Base-by-base conservation (phyloP, 1,140 invertebrate genomes). In the Holcopasites calliopsidis region DNA sequence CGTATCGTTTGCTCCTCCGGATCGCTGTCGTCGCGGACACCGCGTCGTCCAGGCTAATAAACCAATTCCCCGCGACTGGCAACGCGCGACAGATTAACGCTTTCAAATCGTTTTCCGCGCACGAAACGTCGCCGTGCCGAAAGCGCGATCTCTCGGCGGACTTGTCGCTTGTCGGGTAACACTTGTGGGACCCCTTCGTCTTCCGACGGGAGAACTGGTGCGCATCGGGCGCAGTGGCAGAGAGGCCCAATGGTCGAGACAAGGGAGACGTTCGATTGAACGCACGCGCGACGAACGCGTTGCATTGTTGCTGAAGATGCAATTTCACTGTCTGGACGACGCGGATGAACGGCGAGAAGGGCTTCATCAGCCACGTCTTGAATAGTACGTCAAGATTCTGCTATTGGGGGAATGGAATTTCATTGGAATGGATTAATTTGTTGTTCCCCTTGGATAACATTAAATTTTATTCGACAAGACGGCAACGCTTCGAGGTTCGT, bases 51-150 rank as follows among this genome's bases (percentile, higher is more conserved):
- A 3, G 69, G 74, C 73, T 87, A 88, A 89, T 89, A 88, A 88
- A 87, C 88, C 89, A 86, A 86, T 82, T 82, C 74, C 65, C 74
- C 71, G 16, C 21, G 64, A n/a, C 55, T 49, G 64, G n/a, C 21
- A 31, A 62, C 69, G 49, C 47, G 21, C 31, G 31, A 18, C 49
- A 73, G 76, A 84, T 86, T 80, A 80, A 80, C 77, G 66, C 66
- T 82, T 75, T 18, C 23, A 49, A 57, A 62, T 49, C 23, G 49
- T 47, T 47, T 35, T 23, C 3, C 1, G 38, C 38, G 28, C 42
- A 55, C 40, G 0, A 21, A 31, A 31, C n/a, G 55, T 61, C 62
- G 38, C 21, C n/a, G 10, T 5, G 23, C 21, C n/a, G 49, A 54
- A 35, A 54, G n/a, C 13, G 54, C 31, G 49, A 66, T 65, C 50